Evolutionary conservation across 2,797 vertebrate genomes (phyloP).

Genomic region (Petrocephalus sullivani): DNA sequence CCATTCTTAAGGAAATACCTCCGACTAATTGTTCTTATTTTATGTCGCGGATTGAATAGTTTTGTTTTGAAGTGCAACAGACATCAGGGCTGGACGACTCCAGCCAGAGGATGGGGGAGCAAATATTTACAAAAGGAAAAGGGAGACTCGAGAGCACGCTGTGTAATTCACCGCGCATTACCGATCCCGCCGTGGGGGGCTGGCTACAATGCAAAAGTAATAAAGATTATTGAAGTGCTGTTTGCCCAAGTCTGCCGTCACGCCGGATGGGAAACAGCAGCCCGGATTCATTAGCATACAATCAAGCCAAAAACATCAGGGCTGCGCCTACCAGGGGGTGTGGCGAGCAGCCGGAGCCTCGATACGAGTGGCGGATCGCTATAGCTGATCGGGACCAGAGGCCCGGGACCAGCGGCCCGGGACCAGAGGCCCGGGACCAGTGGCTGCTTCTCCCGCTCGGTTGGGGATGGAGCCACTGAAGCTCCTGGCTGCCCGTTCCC

Average conservation of each 20-base stretch:
- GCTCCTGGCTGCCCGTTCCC: too few species aligned
- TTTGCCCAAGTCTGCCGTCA: slow-evolving; percentile 41
- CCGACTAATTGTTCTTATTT: slow-evolving; percentile 48
- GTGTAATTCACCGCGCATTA: slow-evolving; percentile 30
- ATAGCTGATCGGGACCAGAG: slow-evolving; percentile 4
- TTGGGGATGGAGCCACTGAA: too few species aligned
- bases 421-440: too few species aligned
- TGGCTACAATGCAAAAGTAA: slow-evolving; percentile 33
- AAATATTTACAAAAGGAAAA: slow-evolving; percentile 29
- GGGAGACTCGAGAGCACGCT: slow-evolving; percentile 19
- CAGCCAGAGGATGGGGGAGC: slow-evolving; percentile 34
- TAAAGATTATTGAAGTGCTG: slow-evolving; percentile 30
- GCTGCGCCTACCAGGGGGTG: background rate
- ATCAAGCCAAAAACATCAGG: slow-evolving; percentile 27
- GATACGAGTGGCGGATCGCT: slow-evolving; percentile 40
- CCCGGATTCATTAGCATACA: slow-evolving; percentile 12
- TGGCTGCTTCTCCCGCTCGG: too few species aligned
- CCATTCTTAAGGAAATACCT: slow-evolving; percentile 42
- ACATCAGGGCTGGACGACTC: background rate
- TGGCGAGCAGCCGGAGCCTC: slow-evolving; percentile 33
- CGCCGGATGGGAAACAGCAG: slow-evolving; percentile 26
- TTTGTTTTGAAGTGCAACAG: background rate
- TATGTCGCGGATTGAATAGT: slow-evolving; percentile 38
- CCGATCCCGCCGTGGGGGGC: slow-evolving; percentile 32
- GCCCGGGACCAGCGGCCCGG: too few species aligned